Percentiles rank a stretch among this genome's conserved stretches.
These are phyloP conservation scores for Motacilla tschutschensis DNA, from an alignment of 2,113 vertebrate species.

Conservation along the genomic window DNA sequence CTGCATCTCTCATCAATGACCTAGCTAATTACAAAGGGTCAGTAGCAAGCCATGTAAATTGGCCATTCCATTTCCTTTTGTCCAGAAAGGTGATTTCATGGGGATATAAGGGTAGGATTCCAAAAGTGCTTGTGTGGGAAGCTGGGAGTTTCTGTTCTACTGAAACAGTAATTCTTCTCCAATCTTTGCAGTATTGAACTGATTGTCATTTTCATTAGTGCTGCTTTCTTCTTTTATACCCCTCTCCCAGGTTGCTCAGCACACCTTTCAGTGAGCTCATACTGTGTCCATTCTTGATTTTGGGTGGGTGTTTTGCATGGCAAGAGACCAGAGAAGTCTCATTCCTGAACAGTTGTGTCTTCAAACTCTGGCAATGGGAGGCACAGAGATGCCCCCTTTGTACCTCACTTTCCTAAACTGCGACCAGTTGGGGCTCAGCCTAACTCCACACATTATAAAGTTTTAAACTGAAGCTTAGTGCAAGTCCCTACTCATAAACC, in stretches of 20 bases:
- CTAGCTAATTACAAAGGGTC: neutral
- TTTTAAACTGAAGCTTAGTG: neutral
- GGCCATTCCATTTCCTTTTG: neutral
- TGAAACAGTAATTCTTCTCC: slow-evolving; percentile 9
- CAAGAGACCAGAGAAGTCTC: neutral
- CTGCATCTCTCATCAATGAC: neutral
- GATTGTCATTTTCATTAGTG: slow-evolving; percentile 33
- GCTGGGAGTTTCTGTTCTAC: slow-evolving; percentile 2
- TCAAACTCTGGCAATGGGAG: neutral
- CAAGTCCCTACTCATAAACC: neutral
- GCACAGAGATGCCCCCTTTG: neutral
- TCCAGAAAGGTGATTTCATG: slow-evolving; percentile 1
- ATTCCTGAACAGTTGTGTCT: neutral
- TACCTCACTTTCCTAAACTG: neutral
- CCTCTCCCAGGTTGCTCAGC: neutral
- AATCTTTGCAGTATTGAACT: slow-evolving; percentile 5
- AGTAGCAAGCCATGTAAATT: neutral
- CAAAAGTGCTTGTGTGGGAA: neutral
- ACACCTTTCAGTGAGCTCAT: neutral
- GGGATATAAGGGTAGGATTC: neutral
- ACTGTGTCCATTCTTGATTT: neutral
- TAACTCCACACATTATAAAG: neutral
- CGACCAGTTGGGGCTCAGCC: neutral
- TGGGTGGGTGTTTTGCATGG: neutral
- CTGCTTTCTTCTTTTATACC: neutral